Base-by-base conservation (phyloP, 2,113 vertebrate genomes). In the Pseudorhombus dupliciocellatus region DNA sequence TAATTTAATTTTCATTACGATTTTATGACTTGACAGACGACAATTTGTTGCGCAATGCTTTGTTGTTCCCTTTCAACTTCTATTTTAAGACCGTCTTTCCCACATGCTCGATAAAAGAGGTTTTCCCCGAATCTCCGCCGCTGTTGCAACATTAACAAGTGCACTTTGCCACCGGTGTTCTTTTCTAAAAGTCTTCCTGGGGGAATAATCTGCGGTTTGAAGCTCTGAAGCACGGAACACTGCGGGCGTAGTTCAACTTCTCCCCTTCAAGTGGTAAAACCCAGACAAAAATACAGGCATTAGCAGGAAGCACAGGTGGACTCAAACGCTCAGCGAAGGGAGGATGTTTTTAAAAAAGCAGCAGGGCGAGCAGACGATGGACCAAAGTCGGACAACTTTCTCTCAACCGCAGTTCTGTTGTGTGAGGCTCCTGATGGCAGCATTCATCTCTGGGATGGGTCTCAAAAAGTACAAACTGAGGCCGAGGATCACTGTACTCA, bases 1-100 rank as follows among this genome's bases (percentile, higher is more conserved):
- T 34, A 53, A 79, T 66, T 59, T 59, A 25, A 79, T 58, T 67
- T 46, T 66, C 50, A 77, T 70, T 20, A 63, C 56, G 26, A 46
- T 60, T 63, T 63, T 54, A 61, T 12, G 56, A 65, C 25, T 30
- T 61, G 44, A 77, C 26, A 22, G 25, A 68, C 37, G 31, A 54
- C 4, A 30, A 28, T 71, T 50, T 66, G 34, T 79, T 56, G 54
- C 54, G 22, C 25, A 58, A 68, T 42, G n/a, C n/a, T n/a, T n/a
- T 28, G 21, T 66, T 7, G 24, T 52, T 76, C 25, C 20, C 4
- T 0, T 65, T 66, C 1, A 21, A 22, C 50, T 34, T 68, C 55
- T 71, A 50, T 77, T 64, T 25, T 48, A 37, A 24, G 66, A 70
- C 25, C 31, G 15, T 52, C 7, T 31, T 46, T 52, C 18, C 58